A percentile compares a stretch with the other conserved stretches of the same genome.
Evolutionary conservation across 1,140 invertebrate genomes (phyloP).

Genomic region (Drosophila kepulauana): DNA sequence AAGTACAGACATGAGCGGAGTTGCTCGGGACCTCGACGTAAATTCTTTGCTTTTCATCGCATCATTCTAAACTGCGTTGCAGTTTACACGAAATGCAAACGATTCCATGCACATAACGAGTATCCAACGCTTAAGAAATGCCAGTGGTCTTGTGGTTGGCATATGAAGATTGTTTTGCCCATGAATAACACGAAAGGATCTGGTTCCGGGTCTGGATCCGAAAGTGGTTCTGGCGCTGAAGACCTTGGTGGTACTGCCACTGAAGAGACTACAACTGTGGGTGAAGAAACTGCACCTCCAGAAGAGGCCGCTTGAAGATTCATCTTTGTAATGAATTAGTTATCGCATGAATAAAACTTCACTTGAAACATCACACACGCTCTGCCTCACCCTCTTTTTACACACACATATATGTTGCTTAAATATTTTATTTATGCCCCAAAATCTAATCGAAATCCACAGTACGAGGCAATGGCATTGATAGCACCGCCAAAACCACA

Average conservation of each 20-base stretch:
- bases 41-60: constrained; percentile 52
- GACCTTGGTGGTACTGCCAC: background rate
- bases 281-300: too few species aligned
- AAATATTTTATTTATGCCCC: too few species aligned
- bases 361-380: background rate
- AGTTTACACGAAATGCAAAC: constrained; percentile 34
- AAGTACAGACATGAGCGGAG: constrained; percentile 32
- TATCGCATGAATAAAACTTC: background rate
- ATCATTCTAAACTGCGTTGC: constrained; percentile 44
- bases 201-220: too few species aligned
- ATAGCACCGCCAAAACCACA: constrained; percentile 50
- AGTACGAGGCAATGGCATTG: constrained; percentile 61
- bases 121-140: constrained; percentile 6
- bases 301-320: background rate
- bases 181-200: background rate
- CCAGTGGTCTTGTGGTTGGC: constrained; percentile 13
- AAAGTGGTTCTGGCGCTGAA: background rate
- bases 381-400: background rate
- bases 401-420: background rate
- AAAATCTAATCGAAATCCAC: background rate
- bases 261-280: background rate
- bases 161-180: constrained; percentile 35
- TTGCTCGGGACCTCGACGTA: constrained; percentile 31
- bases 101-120: constrained; percentile 31
- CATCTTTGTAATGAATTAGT: background rate